Percentiles rank a stretch among this genome's conserved stretches.
Conservation (phyloP, 2,797 vertebrate genomes). For the Varecia variegata region DNA sequence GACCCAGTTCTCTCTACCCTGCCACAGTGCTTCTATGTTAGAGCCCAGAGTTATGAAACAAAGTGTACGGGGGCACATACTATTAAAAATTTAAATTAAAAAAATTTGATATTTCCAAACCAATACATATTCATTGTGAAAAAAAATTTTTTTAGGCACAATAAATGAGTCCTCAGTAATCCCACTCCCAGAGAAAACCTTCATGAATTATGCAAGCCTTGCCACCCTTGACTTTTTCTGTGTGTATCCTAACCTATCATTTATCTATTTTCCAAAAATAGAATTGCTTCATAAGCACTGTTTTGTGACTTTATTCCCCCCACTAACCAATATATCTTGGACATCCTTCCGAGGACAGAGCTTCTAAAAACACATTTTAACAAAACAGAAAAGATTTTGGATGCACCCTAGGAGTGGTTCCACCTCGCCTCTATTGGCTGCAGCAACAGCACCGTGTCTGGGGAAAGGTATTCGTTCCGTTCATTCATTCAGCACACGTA, state of each 20-base stretch:
- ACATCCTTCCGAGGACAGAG: constrained; percentile 2
- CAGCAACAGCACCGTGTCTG: background rate
- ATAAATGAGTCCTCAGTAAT: background rate
- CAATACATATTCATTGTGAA: background rate
- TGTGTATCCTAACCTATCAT: background rate
- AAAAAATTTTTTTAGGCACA: background rate
- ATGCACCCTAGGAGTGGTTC: background rate
- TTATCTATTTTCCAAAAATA: constrained; percentile 43
- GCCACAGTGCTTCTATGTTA: background rate
- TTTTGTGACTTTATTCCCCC: background rate
- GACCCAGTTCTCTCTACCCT: background rate
- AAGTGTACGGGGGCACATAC: background rate
- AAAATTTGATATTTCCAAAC: background rate
- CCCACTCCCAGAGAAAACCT: background rate
- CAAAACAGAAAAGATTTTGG: background rate
- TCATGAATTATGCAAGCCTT: background rate
- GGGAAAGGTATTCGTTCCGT: background rate
- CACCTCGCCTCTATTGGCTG: background rate
- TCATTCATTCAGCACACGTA: background rate
- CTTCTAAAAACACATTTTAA: constrained; percentile 22
- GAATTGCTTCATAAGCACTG: constrained; percentile 30
- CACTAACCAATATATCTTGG: constrained; percentile 5
- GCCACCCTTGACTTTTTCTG: background rate
- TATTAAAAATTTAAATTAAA: background rate
- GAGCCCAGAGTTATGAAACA: background rate